Evolutionary conservation across 2,888 invertebrate genomes (phyloP).

Genomic region (Homarus gammarus): DNA sequence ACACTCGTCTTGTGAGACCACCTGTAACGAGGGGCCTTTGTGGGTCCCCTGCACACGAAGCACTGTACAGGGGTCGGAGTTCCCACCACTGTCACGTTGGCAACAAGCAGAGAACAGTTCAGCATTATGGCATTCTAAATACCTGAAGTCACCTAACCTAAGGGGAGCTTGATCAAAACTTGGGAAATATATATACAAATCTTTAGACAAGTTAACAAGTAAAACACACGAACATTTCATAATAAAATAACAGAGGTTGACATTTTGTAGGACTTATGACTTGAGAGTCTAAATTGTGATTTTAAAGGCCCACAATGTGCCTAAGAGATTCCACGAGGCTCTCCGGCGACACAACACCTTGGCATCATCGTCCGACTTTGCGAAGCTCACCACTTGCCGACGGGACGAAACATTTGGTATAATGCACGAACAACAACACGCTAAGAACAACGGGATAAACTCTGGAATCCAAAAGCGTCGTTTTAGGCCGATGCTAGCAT

Average conservation of each 20-base stretch:
- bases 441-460: conserved; percentile 69
- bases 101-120: conserved; percentile 56
- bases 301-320: conserved; percentile 69
- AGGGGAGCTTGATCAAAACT: conserved; percentile 63
- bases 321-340: conserved; percentile 59
- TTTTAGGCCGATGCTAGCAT: conserved; percentile 61
- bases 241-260: conserved; percentile 73
- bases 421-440: conserved; percentile 62
- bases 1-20: conserved; percentile 36
- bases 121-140: conserved; percentile 70
- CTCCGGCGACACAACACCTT: conserved; percentile 51
- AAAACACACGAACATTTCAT: conserved; percentile 71
- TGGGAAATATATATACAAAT: conserved; percentile 65
- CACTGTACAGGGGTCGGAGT: conserved; percentile 46
- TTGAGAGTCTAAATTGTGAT: conserved; percentile 70
- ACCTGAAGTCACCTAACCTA: conserved; percentile 63
- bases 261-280: conserved; percentile 65
- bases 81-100: conserved; percentile 49
- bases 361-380: conserved; percentile 47
- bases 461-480: conserved; percentile 72
- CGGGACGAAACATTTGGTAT: conserved; percentile 53
- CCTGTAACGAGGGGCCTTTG: conserved; percentile 31
- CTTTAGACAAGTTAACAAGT: conserved; percentile 73
- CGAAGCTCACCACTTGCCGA: conserved; percentile 51
- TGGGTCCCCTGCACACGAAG: conserved; percentile 20